Base-by-base conservation (phyloP, 2,113 vertebrate genomes). In the Trogon surrucura region DNA sequence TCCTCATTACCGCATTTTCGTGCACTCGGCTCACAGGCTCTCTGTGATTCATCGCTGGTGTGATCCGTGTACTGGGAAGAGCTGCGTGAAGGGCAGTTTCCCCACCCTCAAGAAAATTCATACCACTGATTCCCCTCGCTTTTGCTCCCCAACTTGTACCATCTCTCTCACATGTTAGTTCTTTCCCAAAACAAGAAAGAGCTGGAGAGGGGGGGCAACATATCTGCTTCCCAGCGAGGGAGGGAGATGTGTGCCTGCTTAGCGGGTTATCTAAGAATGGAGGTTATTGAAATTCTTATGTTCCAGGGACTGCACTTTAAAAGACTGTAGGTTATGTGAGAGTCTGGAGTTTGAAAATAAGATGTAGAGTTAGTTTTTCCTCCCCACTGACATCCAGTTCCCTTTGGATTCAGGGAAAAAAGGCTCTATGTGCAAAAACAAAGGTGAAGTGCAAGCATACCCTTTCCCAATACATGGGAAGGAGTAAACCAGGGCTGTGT, bases 221-320 rank as follows among this genome's bases (percentile, higher is more conserved):
- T 48, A 25, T 83, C 56, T 71, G 41, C 83, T 87, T 91, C 72
- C 73, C 3, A 0, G 53, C 4, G 13, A 86, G 86, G 65, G 18
- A 86, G 66, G 13, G 53, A 74, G 72, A 64, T 50, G 72, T 3
- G 7, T 1, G 6, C 64, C 80, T 56, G 80, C 88, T 88, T 94
- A 74, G 95, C 8, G 5, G 86, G 77, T 79, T 87, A 44, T 34
- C 80, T 67, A 34, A 62, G 80, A 95, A 89, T 1, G 80, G 61
- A 87, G 47, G 83, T 81, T 86, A 72, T 84, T 86, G 86, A 93
- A 95, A 95, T 92, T 87, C 80, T 60, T 92, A 48, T 91, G 92
- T 97, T 92, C 78, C 62, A 64, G 72, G 57, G 32, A 78, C 29
- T 80, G 44, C 72, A 60, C 86, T 92, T 91, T 50, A 91, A 92